Evolutionary conservation across 2,113 vertebrate species (phyloP).

Genomic region (Pedetes capensis): DNA sequence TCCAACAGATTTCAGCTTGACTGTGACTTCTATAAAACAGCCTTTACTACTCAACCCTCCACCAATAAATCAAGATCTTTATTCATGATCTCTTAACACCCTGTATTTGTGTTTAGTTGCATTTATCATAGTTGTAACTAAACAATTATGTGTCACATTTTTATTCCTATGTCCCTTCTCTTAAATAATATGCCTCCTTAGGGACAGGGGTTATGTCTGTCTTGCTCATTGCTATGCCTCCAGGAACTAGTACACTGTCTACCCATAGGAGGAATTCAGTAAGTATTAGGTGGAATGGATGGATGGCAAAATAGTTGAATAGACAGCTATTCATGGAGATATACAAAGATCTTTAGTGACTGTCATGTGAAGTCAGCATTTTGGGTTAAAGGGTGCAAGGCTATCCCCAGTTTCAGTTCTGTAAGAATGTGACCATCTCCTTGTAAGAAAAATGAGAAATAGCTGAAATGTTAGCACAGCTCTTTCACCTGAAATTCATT

Average conservation of each 20-base stretch:
- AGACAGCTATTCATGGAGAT: neutral
- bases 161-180: neutral
- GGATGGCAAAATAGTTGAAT: neutral
- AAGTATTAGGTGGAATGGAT: neutral
- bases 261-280: neutral
- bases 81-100: neutral
- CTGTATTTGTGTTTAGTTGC: neutral
- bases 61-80: neutral
- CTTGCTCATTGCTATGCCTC: neutral
- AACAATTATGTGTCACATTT: neutral
- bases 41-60: neutral
- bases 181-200: neutral
- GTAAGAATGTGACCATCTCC: neutral
- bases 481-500: conserved; percentile 12
- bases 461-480: neutral
- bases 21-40: neutral
- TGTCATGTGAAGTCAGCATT: neutral
- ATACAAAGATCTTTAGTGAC: neutral
- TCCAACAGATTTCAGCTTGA: neutral
- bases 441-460: neutral
- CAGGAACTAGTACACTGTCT: neutral
- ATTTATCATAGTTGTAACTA: neutral
- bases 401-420: neutral
- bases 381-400: neutral
- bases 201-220: neutral